Percentiles rank a stretch among this genome's conserved stretches.
Evolutionary conservation across 2,113 vertebrate genomes (phyloP).

Genomic region (human (Homo sapiens)): DNA sequence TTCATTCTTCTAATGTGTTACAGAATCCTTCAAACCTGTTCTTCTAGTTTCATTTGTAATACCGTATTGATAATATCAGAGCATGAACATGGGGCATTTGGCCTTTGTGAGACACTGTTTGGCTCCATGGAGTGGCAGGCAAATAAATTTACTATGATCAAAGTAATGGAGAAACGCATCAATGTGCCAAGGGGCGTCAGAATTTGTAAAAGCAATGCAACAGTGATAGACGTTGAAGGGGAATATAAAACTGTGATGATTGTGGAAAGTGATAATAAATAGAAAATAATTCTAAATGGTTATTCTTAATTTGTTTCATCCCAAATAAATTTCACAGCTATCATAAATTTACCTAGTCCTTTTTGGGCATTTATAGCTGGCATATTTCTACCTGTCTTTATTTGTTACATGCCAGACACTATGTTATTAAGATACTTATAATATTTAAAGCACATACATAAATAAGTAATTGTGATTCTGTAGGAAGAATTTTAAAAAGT

Average conservation of each 20-base stretch:
- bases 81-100: neutral
- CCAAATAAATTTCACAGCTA: neutral
- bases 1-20: neutral
- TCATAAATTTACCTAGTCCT: neutral
- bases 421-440: neutral
- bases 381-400: neutral
- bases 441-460: constrained; percentile 27
- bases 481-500: neutral
- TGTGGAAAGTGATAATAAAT: neutral
- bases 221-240: neutral
- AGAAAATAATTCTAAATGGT: neutral
- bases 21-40: neutral
- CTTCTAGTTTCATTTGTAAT: neutral
- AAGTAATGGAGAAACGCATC: neutral
- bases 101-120: neutral
- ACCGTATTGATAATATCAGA: neutral
- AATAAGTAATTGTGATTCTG: constrained; percentile 17
- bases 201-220: neutral
- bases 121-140: neutral
- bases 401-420: neutral
- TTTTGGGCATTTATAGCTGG: neutral
- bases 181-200: neutral
- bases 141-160: neutral
- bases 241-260: neutral
- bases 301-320: constrained; percentile 3